Conservation (phyloP, 2,888 invertebrate species). For the Rhagonycha fulva region DNA sequence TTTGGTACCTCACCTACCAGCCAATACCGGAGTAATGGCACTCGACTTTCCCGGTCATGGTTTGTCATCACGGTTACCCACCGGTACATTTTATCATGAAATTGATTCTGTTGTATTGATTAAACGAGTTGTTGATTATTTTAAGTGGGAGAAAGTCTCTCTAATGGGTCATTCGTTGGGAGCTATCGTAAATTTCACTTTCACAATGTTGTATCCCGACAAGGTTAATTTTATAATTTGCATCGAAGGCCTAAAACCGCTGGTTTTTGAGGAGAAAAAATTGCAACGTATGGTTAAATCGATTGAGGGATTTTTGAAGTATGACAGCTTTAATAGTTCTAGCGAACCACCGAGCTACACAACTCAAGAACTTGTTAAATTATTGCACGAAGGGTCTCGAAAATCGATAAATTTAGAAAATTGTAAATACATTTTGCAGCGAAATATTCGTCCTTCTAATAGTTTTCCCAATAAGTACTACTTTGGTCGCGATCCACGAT, state of each 20-base stretch:
- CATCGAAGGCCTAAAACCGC: neutral
- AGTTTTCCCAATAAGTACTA: constrained; percentile 62
- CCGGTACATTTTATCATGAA: constrained; percentile 60
- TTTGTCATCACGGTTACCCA: constrained; percentile 68
- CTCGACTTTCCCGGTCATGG: constrained; percentile 76
- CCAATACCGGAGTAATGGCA: constrained; percentile 58
- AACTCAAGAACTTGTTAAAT: constrained; percentile 61
- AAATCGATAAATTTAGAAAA: constrained; percentile 62
- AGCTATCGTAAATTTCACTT: constrained; percentile 64
- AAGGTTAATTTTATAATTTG: constrained; percentile 59
- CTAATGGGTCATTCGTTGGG: constrained; percentile 73
- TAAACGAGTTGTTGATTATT: constrained; percentile 63
- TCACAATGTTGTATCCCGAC: constrained; percentile 64
- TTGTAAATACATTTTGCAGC: constrained; percentile 58
- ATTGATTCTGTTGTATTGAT: constrained; percentile 56
- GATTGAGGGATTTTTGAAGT: constrained; percentile 56
- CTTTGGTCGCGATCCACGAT: constrained; percentile 66
- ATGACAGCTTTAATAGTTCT: constrained; percentile 48
- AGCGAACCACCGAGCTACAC: constrained; percentile 62
- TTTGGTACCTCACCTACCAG: constrained; percentile 64
- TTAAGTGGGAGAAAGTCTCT: constrained; percentile 71
- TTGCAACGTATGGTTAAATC: constrained; percentile 51
- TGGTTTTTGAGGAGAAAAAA: constrained; percentile 50
- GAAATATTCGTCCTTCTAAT: constrained; percentile 60
- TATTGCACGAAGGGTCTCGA: constrained; percentile 58